Evolutionary conservation across 2,888 invertebrate genomes (phyloP).

Genomic region (Bursaphelenchus okinawaensis): DNA sequence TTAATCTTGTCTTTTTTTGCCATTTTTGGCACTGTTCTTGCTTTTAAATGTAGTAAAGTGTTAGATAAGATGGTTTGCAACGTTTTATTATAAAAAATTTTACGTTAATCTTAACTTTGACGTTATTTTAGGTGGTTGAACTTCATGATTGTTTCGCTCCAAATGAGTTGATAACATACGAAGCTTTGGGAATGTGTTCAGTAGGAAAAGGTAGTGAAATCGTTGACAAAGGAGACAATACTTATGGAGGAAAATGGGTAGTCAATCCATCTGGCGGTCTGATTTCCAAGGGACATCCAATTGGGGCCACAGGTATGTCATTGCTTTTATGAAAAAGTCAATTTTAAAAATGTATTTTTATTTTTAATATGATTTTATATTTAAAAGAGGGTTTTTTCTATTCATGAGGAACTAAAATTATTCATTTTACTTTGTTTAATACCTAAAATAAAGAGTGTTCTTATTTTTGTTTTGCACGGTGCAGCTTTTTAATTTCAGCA

Average conservation of each 20-base stretch:
- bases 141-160: conserved; percentile 96
- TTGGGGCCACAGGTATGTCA: conserved; percentile 79
- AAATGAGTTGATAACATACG: conserved; percentile 93
- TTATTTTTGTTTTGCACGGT: neutral
- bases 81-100: neutral
- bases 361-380: no score
- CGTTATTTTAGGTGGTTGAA: conserved; percentile 70
- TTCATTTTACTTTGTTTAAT: no score
- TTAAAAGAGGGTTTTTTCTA: no score
- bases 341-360: neutral
- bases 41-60: neutral
- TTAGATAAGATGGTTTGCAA: conserved; percentile 3
- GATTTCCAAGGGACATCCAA: conserved; percentile 94
- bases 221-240: conserved; percentile 88
- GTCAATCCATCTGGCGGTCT: conserved; percentile 99
- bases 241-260: conserved; percentile 91
- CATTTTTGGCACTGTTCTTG: neutral
- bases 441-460: neutral
- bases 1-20: neutral
- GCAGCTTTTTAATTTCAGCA: neutral
- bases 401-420: no score
- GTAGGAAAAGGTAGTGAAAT: conserved; percentile 78
- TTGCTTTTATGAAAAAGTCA: neutral
- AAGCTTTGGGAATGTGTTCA: conserved; percentile 82
- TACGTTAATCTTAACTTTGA: conserved; percentile 8